Evolutionary conservation across 2,888 invertebrate species (phyloP).

Genomic region (Tipula helvola): DNA sequence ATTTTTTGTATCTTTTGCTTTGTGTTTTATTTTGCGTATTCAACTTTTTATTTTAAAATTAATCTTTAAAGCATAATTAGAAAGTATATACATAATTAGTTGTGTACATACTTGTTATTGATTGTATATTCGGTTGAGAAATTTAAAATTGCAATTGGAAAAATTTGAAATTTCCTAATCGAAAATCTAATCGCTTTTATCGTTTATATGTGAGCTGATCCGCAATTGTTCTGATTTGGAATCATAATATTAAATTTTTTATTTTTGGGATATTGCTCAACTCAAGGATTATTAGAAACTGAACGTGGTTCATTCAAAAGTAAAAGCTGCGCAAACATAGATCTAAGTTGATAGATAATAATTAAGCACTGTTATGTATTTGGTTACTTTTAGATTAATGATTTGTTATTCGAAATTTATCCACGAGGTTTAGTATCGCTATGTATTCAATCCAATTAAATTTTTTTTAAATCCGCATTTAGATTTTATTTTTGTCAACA

Average conservation of each 20-base stretch:
- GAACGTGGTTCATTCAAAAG: background rate
- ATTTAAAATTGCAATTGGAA: background rate
- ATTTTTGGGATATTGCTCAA: background rate
- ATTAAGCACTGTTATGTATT: too few species aligned
- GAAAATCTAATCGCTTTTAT: background rate
- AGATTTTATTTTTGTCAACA: background rate
- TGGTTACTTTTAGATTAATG: too few species aligned
- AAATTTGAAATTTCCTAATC: background rate
- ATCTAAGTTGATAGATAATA: too few species aligned
- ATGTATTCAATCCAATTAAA: too few species aligned
- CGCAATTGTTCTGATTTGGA: background rate
- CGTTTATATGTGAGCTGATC: background rate
- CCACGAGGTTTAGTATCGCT: too few species aligned
- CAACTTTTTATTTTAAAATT: background rate
- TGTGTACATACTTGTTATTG: background rate
- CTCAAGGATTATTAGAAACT: background rate
- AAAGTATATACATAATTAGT: background rate
- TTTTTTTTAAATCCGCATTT: background rate
- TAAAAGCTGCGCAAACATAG: background rate
- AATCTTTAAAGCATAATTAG: background rate
- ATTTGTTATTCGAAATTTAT: too few species aligned
- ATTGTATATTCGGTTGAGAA: background rate
- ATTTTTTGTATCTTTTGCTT: background rate
- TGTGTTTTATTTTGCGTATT: background rate
- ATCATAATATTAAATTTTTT: background rate